Base-by-base conservation (phyloP, 2,888 invertebrate genomes). In the Nomada flava region DNA sequence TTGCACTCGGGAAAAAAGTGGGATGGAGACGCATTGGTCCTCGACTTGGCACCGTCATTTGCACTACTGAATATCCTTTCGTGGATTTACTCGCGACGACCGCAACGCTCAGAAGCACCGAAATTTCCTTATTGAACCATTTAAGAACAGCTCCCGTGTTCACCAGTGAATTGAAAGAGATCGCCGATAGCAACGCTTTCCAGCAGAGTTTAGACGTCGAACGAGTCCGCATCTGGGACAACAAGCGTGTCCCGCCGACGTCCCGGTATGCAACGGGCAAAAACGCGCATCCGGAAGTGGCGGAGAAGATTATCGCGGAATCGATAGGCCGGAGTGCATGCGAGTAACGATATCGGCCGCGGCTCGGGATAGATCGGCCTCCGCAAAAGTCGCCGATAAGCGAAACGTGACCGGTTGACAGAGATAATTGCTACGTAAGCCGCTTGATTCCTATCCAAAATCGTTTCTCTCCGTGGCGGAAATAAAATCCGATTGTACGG, bases 361-460 rank as follows among this genome's bases (percentile, higher is more conserved):
- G 63, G 47, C 29, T 42, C 15, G 4, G 11, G 79, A 84, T 79
- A 76, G 84, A 79, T 79, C 84, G 71, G 57, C 23, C 47, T 4
- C 10, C 55, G 75, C 75, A 69, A 82, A 82, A 79, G 69, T 73
- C 26, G 70, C 47, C 83, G 84, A 84, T 84, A 84, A 77, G 80
- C 74, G 73, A 80, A 84, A 84, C 84, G 84, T 84, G 83, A 84
- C 83, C 83, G 68, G 84, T 77, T 80, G 83, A 83, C 83, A 83
- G 84, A 80, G 82, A 83, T 83, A 84, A 84, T 84, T 83, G 83
- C 84, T 75, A 84, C 77, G 80, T 76, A 82, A 72, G 75, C 59
- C 76, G 75, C 23, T 83, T 67, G 84, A 84, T 71, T 74, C 82
- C 84, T 84, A 82, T 85, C 76, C 85, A 82, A 84, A 85, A 82